Evolutionary conservation across 2,888 invertebrate genomes (phyloP).

Genomic region (Rhagonycha lutea): DNA sequence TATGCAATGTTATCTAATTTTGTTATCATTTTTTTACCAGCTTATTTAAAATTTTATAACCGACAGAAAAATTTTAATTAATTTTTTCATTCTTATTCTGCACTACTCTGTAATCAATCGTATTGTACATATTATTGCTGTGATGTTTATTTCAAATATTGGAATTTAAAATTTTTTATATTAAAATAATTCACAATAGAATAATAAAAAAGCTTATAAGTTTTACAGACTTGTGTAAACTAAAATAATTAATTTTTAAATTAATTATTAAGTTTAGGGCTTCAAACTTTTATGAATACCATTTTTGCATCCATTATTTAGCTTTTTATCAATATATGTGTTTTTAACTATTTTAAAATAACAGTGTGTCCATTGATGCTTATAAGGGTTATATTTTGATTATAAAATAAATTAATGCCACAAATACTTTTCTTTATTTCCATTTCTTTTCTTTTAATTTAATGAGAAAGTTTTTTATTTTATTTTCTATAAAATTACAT

Average conservation of each 20-base stretch:
- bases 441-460: neutral
- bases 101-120: neutral
- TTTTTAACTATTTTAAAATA: conserved; percentile 24
- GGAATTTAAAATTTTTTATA: neutral
- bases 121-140: conserved; percentile 20
- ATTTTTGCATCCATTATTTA: conserved; percentile 8
- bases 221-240: neutral
- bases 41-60: neutral
- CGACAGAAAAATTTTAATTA: conserved; percentile 2
- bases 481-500: too few species aligned
- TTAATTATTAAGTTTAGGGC: neutral
- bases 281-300: neutral
- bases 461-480: too few species aligned
- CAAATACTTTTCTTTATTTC: neutral
- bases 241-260: neutral
- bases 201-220: neutral
- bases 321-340: conserved; percentile 28
- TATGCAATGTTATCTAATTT: conserved; percentile 18
- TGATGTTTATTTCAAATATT: conserved; percentile 12
- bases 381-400: conserved; percentile 37
- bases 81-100: neutral
- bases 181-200: neutral
- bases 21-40: neutral
- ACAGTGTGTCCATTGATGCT: conserved; percentile 31
- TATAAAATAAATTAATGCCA: conserved; percentile 33